Conservation (phyloP, 2,888 invertebrate genomes). For the Cyclophora punctaria region DNA sequence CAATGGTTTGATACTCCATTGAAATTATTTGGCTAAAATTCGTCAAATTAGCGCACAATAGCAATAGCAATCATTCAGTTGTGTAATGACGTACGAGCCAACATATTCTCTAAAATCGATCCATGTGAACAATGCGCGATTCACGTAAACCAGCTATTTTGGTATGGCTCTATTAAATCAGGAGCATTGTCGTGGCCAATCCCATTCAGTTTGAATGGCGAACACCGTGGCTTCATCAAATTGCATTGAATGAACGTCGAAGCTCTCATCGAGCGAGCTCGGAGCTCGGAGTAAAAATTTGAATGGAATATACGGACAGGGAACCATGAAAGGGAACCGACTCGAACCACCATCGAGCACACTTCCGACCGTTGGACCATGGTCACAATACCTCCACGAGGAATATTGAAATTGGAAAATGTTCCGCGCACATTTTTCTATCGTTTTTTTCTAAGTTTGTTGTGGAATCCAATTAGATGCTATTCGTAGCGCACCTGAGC, state of each 20-base stretch:
- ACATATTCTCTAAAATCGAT: constrained; percentile 20
- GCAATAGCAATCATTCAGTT: neutral
- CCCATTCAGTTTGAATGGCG: constrained; percentile 59
- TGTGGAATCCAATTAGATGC: constrained; percentile 9
- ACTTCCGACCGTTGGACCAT: constrained; percentile 42
- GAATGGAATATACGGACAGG: constrained; percentile 61
- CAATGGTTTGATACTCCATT: too few relatives aligned
- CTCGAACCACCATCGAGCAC: constrained; percentile 14
- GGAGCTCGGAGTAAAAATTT: constrained; percentile 63
- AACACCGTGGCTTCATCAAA: constrained; percentile 67
- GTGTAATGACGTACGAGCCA: constrained; percentile 10
- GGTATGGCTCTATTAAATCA: constrained; percentile 61
- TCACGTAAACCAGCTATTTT: constrained; percentile 38
- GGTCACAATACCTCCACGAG: constrained; percentile 56
- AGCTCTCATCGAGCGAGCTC: constrained; percentile 61
- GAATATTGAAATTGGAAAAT: constrained; percentile 65
- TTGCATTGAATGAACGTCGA: constrained; percentile 68
- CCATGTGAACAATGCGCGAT: constrained; percentile 22
- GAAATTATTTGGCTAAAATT: too few relatives aligned
- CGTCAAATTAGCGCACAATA: neutral
- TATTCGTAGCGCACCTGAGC: neutral
- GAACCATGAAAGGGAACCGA: constrained; percentile 31
- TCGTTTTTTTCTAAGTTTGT: constrained; percentile 25
- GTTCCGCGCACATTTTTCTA: constrained; percentile 38
- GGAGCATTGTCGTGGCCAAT: constrained; percentile 60